Evolutionary conservation across 2,888 invertebrate genomes (phyloP), one percentile per base, ranked within the genome.

Genomic region (Trachelus troglodyta): DNA sequence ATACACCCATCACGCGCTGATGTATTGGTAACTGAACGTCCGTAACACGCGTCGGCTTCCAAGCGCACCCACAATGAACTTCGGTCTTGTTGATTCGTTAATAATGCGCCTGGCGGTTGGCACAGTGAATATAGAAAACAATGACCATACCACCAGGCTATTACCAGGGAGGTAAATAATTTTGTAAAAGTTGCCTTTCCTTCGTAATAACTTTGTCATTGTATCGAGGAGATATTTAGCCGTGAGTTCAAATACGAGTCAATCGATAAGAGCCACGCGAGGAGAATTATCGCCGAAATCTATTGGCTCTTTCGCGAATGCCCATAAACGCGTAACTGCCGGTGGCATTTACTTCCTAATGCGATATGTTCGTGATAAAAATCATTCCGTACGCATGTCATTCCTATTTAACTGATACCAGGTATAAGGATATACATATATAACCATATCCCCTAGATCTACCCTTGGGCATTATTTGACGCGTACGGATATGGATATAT

Each of bases 11-110:
- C 81, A 81, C 80, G 85, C 84, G 84, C 35, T 86, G 87, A 86
- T 85, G 83, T 84, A 80, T 84, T 85, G 84, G 83, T 86, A 86
- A 86, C 85, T 82, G 83, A 86, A 87, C 83, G 87, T 88, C 88
- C 84, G 83, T 83, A 85, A 85, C 87, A 88, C 81, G 80, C 84
- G 81, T 81, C 71, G 69, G 75, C 76, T 79, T 73, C 78, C 79
- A 80, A 83, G 75, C 82, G 77, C 80, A 79, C 82, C 81, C 85
- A 86, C 86, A 87, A 87, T 87, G 84, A 87, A 85, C 85, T 86
- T 87, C 83, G 81, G 85, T 85, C 87, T 87, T 87, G 88, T 88
- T 85, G 87, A 87, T 88, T 87, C 85, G 86, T 86, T 87, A 87
- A 87, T 86, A 85, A 85, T 85, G 83, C 83, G 80, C 82, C 83